Conservation (phyloP, 2,888 invertebrate genomes). For the Macaria notata region DNA sequence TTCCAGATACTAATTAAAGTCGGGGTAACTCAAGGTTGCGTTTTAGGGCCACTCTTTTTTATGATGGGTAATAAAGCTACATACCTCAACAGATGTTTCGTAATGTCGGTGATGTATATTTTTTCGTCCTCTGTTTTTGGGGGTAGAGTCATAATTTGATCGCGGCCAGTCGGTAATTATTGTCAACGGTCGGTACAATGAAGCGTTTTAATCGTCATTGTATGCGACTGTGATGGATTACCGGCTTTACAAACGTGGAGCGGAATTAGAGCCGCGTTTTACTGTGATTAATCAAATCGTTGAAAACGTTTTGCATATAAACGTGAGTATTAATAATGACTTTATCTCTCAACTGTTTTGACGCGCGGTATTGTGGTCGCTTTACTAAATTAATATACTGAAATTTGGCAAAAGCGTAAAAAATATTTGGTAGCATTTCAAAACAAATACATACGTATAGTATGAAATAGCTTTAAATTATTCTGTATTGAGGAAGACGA, state of each 20-base stretch:
- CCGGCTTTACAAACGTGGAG: conserved; percentile 35
- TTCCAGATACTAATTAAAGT: conserved; percentile 25
- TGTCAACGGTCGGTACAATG: conserved; percentile 36
- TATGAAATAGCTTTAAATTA: no score
- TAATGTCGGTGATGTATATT: conserved; percentile 22
- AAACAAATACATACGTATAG: no score
- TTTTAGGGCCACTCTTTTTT: conserved; percentile 31
- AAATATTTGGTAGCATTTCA: no score
- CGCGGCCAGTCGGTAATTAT: conserved; percentile 35
- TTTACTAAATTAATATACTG: no score
- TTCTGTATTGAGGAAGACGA: neutral
- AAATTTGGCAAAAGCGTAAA: no score
- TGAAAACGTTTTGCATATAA: conserved; percentile 27
- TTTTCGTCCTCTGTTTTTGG: conserved; percentile 31
- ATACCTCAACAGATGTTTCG: conserved; percentile 26
- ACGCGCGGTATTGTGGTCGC: neutral
- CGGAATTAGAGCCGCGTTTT: conserved; percentile 41
- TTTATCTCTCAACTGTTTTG: conserved; percentile 11
- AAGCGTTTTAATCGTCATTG: conserved; percentile 48
- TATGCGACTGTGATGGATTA: conserved; percentile 42
- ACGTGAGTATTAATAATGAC: conserved; percentile 14
- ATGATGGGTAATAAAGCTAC: conserved; percentile 28
- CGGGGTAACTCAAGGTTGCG: conserved; percentile 26
- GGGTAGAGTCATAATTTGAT: conserved; percentile 26
- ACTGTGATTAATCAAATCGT: conserved; percentile 42